Percentiles rank a stretch among this genome's conserved stretches.
These are phyloP conservation scores for Sphaerophoria taeniata DNA, from an alignment of 2,888 invertebrate species.

Conservation along the genomic window DNA sequence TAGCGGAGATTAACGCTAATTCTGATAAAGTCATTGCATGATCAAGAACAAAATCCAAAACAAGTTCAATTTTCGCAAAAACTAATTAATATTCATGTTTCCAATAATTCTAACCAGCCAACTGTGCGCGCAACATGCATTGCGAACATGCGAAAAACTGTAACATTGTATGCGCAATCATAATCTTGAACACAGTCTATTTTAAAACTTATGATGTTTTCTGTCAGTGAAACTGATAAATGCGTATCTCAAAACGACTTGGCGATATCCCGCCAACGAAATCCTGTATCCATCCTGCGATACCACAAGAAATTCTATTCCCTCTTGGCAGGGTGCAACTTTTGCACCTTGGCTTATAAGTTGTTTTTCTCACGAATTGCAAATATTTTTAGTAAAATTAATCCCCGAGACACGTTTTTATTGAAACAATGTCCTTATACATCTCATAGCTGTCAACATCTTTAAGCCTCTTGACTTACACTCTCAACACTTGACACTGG, in stretches of 20 bases:
- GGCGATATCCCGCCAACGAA: not conserved
- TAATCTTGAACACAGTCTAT: slow-evolving; percentile 23
- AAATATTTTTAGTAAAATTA: slow-evolving; percentile 19
- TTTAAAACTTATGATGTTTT: slow-evolving; percentile 22
- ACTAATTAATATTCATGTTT: no score
- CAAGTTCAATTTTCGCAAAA: no score
- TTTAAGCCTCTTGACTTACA: slow-evolving; percentile 44
- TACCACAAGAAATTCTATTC: not conserved
- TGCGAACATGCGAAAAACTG: not conserved
- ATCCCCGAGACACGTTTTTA: slow-evolving; percentile 57
- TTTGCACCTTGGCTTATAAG: not conserved
- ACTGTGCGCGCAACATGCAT: not conserved
- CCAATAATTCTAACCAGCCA: no score
- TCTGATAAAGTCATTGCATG: no score
- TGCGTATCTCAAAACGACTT: not conserved
- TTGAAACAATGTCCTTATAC: slow-evolving; percentile 45
- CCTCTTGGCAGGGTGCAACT: not conserved
- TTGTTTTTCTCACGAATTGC: slow-evolving; percentile 14
- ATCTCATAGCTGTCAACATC: slow-evolving; percentile 50
- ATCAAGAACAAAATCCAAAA: no score
- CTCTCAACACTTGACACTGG: not conserved
- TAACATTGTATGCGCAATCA: slow-evolving; percentile 8
- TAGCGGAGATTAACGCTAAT: no score
- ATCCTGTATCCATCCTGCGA: not conserved
- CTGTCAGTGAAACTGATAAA: slow-evolving; percentile 25